These are phyloP conservation scores for Cervus canadensis DNA, from an alignment of 2,113 vertebrate species.

Conservation along the genomic window DNA sequence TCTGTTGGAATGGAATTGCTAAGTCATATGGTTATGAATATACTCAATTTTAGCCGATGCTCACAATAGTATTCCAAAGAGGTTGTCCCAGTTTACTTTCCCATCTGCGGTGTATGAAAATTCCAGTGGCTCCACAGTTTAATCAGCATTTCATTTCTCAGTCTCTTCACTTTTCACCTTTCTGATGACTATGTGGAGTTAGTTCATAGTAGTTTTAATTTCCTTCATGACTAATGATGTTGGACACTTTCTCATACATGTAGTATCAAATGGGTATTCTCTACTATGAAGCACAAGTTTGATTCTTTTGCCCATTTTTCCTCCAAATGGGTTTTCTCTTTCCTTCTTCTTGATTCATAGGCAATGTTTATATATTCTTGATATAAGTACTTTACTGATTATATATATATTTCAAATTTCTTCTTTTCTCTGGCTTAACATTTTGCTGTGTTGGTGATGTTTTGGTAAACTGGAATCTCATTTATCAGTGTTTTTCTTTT, in stretches of 20 bases:
- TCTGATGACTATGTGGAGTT: not conserved
- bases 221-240: not conserved
- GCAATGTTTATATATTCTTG: not conserved
- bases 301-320: not conserved
- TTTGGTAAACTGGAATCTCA: not conserved
- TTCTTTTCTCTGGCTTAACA: not conserved
- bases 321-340: not conserved
- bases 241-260: not conserved
- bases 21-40: not conserved
- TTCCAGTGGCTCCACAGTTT: not conserved
- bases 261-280: not conserved
- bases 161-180: not conserved
- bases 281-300: not conserved
- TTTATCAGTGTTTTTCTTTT: not conserved
- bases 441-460: not conserved
- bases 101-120: not conserved
- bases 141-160: not conserved
- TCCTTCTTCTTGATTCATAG: not conserved
- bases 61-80: not conserved
- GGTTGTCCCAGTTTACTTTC: not conserved
- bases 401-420: not conserved
- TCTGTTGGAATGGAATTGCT: not conserved
- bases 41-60: not conserved
- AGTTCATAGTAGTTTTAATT: not conserved
- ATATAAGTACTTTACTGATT: not conserved